Conservation (phyloP, 1,140 invertebrate genomes). For the Sarcophaga bullata region DNA sequence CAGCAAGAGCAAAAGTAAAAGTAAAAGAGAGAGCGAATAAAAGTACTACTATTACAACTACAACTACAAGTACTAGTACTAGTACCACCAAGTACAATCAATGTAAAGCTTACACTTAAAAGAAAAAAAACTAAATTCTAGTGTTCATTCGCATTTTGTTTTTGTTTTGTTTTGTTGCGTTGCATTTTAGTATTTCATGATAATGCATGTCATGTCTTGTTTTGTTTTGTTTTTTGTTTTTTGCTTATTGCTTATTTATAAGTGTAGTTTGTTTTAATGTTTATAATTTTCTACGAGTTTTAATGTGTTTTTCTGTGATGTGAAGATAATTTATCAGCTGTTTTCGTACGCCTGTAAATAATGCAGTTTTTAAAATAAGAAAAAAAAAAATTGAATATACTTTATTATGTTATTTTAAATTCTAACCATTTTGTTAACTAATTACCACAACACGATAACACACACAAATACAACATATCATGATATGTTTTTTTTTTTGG, state of each 20-base stretch:
- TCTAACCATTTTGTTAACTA: neutral
- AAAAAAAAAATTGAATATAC: neutral
- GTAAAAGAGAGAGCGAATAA: neutral
- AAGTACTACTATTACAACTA: neutral
- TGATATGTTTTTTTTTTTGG: too few relatives aligned
- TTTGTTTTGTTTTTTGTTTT: neutral
- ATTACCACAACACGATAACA: neutral
- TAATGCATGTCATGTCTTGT: constrained; percentile 18
- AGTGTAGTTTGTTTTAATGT: neutral
- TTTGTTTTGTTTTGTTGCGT: neutral
- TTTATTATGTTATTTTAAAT: constrained; percentile 14
- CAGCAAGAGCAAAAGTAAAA: neutral
- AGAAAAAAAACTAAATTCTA: too few relatives aligned
- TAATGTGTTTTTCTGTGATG: neutral
- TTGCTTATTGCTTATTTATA: neutral
- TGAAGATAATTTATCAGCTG: constrained; percentile 29
- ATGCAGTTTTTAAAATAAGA: constrained; percentile 28
- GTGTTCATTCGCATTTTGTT: neutral
- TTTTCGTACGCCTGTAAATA: constrained; percentile 39
- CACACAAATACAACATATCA: neutral
- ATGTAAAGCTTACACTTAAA: too few relatives aligned
- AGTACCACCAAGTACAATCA: constrained; percentile 39
- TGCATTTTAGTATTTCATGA: neutral
- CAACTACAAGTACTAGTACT: constrained; percentile 42
- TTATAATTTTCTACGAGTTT: constrained; percentile 7